Base-by-base conservation (phyloP, 2,888 invertebrate species). In the Mythimna lalbum region DNA sequence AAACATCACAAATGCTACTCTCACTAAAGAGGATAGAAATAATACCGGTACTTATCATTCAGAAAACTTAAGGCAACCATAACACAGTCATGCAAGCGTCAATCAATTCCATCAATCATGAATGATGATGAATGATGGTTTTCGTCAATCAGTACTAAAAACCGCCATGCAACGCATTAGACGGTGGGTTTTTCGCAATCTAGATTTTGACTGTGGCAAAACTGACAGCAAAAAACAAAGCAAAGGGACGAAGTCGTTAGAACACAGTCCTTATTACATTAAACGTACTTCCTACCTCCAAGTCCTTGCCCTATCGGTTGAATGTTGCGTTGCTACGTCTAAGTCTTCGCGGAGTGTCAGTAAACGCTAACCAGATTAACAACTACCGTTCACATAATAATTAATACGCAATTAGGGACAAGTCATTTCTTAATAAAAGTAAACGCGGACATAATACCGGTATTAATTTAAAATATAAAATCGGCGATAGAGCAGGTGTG, bases 321-420 rank as follows among this genome's bases (percentile, higher is more conserved):
- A 68, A 63, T 43, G 49, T 55, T 59, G 39, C 43, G 49, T 55
- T 59, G 39, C 43, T 67, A 61, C 53, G 57, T 57, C 59, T 63
- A 69, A 27, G 61, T 55, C 49, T 53, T 64, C 55, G 52, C 62
- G 23, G 69, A 63, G 61, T 74, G 69, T 69, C 57, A 71, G 67
- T 76, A 73, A 73, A 76, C 71, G 75, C 57, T 82, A 82, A 82
- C 61, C 52, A 76, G 82, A 80, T 82, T 82, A 78, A 68, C 59
- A 27, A 56, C 49, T 52, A 59, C 76, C 67, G 53, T 66, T 63
- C 53, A 55, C 39, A 63, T 61, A 69, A 66, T 71, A 71, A 75
- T 71, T 67, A 76, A 72, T 66, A 43, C 23, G 52, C 31, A 67
- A 74, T 67, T 62, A 75, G 59, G 56, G 43, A 49, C 67, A 74